Evolutionary conservation across 2,113 vertebrate species (phyloP), one percentile per base, ranked within the genome.

Genomic region (Hipposideros armiger): DNA sequence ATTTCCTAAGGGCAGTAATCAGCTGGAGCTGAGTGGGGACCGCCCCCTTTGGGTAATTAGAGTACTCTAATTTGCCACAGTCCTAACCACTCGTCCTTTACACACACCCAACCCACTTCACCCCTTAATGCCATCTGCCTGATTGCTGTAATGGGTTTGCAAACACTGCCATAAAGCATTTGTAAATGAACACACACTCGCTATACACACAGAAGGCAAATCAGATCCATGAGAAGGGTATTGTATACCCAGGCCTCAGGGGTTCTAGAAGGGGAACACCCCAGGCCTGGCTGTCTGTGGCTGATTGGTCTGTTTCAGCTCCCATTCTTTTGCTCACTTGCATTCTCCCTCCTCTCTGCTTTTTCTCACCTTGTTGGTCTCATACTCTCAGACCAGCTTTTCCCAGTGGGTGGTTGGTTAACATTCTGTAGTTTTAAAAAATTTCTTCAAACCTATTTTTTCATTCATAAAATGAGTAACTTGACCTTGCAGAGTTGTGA

Each of bases 401-500:
- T 81, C 80, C 54, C 45, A 52, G 28, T 14, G 0, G 40, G 15
- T 50, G 32, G 77, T 80, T 16, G 17, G 56, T 14, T 69, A 72
- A 32, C 54, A 60, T 91, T 45, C 45, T 47, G 3, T 14, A 70
- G 15, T 32, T 66, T 87, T 20, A 36, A 62, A 62, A 88, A 42
- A 26, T 36, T 14, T 91, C 32, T 73, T 36, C 50, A 69, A 67
- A 45, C 42, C 40, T n/a, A 36, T 74, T 66, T 80, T 90, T 72
- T 90, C 66, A 80, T n/a, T 84, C 82, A 26, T 67, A 88, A 84
- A 90, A 67, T n/a, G n/a, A 85, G 66, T 69, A 74, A 80, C 42
- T 78, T 67, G 50, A 60, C 47, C 50, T 10, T 24, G 16, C 11
- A 70, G 64, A 80, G 58, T 26, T 76, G 36, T 77, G 30, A 87